These are phyloP conservation scores for Chrysodeixis includens DNA, from an alignment of 2,888 invertebrate genomes.

Conservation along the genomic window DNA sequence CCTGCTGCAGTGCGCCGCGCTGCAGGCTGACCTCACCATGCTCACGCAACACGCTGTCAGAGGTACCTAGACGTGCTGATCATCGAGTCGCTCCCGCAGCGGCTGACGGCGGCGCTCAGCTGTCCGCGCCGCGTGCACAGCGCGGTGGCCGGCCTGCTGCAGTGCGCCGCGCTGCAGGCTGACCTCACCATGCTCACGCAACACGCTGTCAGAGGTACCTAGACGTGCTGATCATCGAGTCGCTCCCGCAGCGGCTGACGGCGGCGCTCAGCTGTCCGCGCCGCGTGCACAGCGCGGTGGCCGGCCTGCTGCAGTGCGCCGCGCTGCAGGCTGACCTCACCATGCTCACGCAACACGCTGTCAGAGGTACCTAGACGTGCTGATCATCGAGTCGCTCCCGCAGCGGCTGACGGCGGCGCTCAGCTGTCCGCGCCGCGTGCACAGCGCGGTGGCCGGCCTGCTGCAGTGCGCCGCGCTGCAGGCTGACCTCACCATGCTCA, in stretches of 20 bases:
- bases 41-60: constrained; percentile 65
- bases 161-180: constrained; percentile 32
- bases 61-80: constrained; percentile 90
- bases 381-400: constrained; percentile 79
- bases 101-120: constrained; percentile 89
- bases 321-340: constrained; percentile 41
- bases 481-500: constrained; percentile 40
- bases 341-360: constrained; percentile 59
- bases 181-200: constrained; percentile 43
- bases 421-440: constrained; percentile 61
- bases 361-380: constrained; percentile 89
- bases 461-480: constrained; percentile 35
- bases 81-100: constrained; percentile 78
- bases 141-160: constrained; percentile 47
- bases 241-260: constrained; percentile 87
- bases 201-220: constrained; percentile 88
- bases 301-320: constrained; percentile 23
- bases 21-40: constrained; percentile 41
- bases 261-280: constrained; percentile 82
- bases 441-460: constrained; percentile 60
- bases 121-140: constrained; percentile 58
- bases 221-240: constrained; percentile 80
- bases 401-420: constrained; percentile 89
- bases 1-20: constrained; percentile 31
- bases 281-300: constrained; percentile 63